Conservation (phyloP, 2,797 vertebrate genomes). For the Coregonus ussuriensis region DNA sequence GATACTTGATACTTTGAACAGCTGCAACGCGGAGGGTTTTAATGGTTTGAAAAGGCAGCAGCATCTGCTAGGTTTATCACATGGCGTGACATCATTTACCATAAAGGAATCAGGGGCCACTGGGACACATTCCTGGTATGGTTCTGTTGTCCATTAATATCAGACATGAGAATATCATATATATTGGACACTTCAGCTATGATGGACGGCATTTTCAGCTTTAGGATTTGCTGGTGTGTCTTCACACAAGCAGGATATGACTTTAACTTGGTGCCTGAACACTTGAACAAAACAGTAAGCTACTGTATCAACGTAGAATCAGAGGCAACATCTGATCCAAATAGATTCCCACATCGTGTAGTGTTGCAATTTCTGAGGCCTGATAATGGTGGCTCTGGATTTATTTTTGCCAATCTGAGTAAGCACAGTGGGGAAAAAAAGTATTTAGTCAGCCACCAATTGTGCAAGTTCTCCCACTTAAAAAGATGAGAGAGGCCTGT, state of each 20-base stretch:
- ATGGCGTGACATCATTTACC: not conserved
- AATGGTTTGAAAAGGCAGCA: not conserved
- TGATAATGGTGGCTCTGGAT: not conserved
- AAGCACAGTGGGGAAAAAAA: no score
- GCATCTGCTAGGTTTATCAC: not conserved
- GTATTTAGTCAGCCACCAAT: no score
- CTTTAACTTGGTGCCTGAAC: not conserved
- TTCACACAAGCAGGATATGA: not conserved
- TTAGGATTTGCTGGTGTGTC: not conserved
- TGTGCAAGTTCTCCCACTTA: no score
- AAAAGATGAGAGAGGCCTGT: no score
- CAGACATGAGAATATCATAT: not conserved
- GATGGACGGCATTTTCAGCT: not conserved
- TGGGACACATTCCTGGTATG: slow-evolving; percentile 1
- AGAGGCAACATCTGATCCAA: not conserved
- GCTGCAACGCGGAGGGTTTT: not conserved
- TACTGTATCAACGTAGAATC: not conserved
- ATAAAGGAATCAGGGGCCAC: not conserved
- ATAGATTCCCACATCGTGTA: not conserved
- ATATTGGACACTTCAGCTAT: not conserved
- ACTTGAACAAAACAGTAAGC: not conserved
- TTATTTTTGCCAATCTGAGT: not conserved
- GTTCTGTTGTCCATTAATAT: not conserved
- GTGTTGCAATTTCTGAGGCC: not conserved
- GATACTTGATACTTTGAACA: not conserved